Base-by-base conservation (phyloP, 1,140 invertebrate genomes). In the Rhopalosiphum maidis region DNA sequence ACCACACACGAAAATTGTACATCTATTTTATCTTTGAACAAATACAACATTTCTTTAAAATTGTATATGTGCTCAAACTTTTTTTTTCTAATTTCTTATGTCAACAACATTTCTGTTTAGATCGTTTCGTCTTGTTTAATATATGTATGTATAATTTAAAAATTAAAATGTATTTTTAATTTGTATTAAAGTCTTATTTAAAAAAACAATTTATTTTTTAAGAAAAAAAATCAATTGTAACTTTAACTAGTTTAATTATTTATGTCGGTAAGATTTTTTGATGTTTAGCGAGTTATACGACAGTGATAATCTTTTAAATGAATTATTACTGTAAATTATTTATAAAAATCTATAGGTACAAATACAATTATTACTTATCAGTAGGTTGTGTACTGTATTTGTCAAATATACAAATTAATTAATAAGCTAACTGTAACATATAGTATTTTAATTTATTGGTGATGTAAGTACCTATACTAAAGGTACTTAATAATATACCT, bases 111-210 rank as follows among this genome's bases (percentile, higher is more conserved):
- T 89, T 55, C 51, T 55, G 41, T 55, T 89, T 41, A 41, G 22
- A 37, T 22, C 22, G n/a, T 37, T 41, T 86, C 21, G 9, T 83
- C 2, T 37, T 5, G 5, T 15, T 77, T n/a, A 51, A 51, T 51
- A 77, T 77, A 77, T 77, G n/a, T 77, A 11, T 77, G 15, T 77
- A 77, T n/a, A 15, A 23, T 30, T 77, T 77, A 77, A 77, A 15
- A 23, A n/a, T 77, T 77, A n/a, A 77, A 77, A 77, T 77, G 60
- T 77, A 77, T 77, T 77, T 77, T n/a, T 77, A 77, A 77, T 77
- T n/a, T 77, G 1, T 77, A 77, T 77, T 77, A 77, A 77, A n/a
- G 30, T 18, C 18, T 77, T n/a, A 77, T 68, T 68, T 77, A n/a
- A n/a, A 15, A 77, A 77, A 77, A 77, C 30, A 77, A n/a, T n/a